Conservation (phyloP, 2,797 vertebrate species). For the Ceryle rudis region DNA sequence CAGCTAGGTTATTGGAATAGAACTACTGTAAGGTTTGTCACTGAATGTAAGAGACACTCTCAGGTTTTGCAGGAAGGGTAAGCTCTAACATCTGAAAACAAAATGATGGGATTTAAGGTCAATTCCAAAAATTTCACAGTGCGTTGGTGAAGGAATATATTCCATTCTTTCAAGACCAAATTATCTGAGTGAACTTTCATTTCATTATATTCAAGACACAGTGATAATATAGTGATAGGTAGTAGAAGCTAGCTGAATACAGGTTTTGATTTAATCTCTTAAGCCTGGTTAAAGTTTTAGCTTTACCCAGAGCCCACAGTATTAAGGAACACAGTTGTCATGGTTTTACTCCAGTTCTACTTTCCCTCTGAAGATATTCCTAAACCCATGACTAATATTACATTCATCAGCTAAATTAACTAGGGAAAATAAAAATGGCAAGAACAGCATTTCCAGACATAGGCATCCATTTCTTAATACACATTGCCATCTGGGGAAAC, state of each 20-base stretch:
- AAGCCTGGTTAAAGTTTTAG: background rate
- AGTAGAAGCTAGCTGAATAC: background rate
- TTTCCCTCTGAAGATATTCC: background rate
- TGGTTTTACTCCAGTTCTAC: background rate
- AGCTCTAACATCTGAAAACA: conserved; percentile 54
- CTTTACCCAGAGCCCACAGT: background rate
- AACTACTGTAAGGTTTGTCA: conserved; percentile 53
- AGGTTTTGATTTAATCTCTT: background rate
- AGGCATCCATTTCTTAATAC: conserved; percentile 26
- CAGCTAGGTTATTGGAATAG: conserved; percentile 8
- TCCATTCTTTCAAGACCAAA: background rate
- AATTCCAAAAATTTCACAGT: background rate
- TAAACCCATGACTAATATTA: background rate
- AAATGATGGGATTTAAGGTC: conserved; percentile 49
- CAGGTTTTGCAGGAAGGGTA: conserved; percentile 47
- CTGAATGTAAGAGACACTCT: conserved; percentile 43
- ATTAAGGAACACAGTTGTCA: background rate
- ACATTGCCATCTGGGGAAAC: conserved; percentile 62
- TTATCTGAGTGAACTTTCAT: background rate
- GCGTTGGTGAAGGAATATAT: background rate
- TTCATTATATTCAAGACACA: background rate
- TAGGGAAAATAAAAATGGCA: conserved; percentile 14
- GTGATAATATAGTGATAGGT: background rate
- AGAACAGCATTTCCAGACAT: conserved; percentile 13
- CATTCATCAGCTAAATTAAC: conserved; percentile 11